Conservation (phyloP, 2,113 vertebrate genomes). For the Hyperopisus bebe region DNA sequence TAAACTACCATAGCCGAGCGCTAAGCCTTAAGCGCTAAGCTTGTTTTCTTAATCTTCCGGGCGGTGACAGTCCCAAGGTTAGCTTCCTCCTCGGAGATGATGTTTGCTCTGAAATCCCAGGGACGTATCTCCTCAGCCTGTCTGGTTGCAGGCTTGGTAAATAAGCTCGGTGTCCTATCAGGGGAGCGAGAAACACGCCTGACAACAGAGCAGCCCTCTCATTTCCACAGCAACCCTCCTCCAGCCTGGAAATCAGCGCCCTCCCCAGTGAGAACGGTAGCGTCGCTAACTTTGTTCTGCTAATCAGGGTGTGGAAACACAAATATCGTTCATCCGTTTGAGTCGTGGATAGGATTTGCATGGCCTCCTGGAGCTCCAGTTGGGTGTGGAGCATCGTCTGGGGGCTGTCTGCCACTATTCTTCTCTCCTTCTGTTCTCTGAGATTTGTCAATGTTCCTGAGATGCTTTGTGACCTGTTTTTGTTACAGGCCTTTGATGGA, state of each 20-base stretch:
- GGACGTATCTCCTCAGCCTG: background rate
- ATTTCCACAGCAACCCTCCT: constrained; percentile 17
- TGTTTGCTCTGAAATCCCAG: background rate
- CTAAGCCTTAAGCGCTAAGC: background rate
- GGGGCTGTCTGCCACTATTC: background rate
- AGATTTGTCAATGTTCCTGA: background rate
- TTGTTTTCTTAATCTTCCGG: background rate
- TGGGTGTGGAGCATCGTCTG: background rate
- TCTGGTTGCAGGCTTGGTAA: constrained; percentile 4
- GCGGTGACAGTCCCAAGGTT: background rate
- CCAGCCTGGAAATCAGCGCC: background rate
- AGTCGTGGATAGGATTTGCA: background rate
- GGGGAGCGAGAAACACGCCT: background rate
- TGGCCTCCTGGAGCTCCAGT: background rate
- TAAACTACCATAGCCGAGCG: background rate
- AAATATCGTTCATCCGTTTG: background rate
- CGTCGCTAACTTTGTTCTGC: background rate
- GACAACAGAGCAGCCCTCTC: background rate
- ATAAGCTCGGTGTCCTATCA: constrained; percentile 15
- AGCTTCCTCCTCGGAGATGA: background rate
- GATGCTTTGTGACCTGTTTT: background rate
- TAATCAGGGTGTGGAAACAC: background rate
- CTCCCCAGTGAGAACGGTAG: background rate
- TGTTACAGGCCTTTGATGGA: background rate
- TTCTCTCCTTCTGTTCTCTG: background rate